A percentile compares a stretch with the other conserved stretches of the same genome.
Conservation (phyloP, 2,888 invertebrate species). For the Melanotus villosus region DNA sequence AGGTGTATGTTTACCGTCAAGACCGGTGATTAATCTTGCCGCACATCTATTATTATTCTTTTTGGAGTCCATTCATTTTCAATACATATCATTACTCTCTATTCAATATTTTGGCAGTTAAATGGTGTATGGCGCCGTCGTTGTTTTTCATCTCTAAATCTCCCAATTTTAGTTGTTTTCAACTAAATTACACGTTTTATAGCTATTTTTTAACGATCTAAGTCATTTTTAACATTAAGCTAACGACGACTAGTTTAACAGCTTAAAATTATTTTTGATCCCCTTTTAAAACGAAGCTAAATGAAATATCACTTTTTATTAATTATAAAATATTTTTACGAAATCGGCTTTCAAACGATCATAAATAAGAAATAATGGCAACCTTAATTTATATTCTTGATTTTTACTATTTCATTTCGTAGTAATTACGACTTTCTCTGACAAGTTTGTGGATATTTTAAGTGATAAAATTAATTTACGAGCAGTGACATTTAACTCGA, state of each 20-base stretch:
- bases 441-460: conserved; percentile 34
- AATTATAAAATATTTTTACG: conserved; percentile 7
- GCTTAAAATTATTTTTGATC: neutral
- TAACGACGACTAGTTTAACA: neutral
- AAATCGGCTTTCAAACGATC: conserved; percentile 28
- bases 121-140: conserved; percentile 56
- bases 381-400: conserved; percentile 27
- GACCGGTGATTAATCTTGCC: conserved; percentile 52
- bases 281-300: neutral
- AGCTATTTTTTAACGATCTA: conserved; percentile 14
- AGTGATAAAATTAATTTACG: conserved; percentile 62
- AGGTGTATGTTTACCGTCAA: conserved; percentile 50
- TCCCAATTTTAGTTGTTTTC: conserved; percentile 34
- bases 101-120: conserved; percentile 59
- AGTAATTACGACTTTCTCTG: conserved; percentile 35
- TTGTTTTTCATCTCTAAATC: conserved; percentile 46
- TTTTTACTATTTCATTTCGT: conserved; percentile 27
- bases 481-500: conserved; percentile 62
- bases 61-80: conserved; percentile 51
- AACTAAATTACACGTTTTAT: conserved; percentile 38
- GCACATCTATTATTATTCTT: conserved; percentile 52
- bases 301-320: conserved; percentile 23
- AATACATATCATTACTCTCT: conserved; percentile 56
- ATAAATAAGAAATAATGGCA: conserved; percentile 32
- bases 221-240: conserved; percentile 21